These are phyloP conservation scores for Leptinotarsa defecta DNA, from an alignment of 1,140 invertebrate species.

Conservation along the genomic window DNA sequence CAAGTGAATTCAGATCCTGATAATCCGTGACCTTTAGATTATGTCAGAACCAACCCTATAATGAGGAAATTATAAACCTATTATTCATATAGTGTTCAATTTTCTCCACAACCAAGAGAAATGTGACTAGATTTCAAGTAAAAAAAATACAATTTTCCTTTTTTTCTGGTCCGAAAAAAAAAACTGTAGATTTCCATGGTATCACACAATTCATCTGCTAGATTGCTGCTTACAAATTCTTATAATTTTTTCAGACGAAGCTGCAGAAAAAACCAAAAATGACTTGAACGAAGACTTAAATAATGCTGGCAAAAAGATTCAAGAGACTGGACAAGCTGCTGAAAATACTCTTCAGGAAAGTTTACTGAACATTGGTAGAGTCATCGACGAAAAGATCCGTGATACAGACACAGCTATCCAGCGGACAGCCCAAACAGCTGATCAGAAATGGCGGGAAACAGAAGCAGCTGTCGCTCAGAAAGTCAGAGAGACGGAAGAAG, in stretches of 20 bases:
- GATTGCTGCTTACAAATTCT: no score
- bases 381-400: constrained; percentile 18
- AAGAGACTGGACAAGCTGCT: constrained; percentile 15
- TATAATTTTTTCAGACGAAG: constrained; percentile 31
- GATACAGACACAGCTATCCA: constrained; percentile 27
- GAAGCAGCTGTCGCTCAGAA: constrained; percentile 27
- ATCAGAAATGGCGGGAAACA: constrained; percentile 26
- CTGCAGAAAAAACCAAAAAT: constrained; percentile 31
- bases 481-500: constrained; percentile 26
- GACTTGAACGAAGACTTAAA: constrained; percentile 34
- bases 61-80: no score
- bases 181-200: no score
- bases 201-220: no score
- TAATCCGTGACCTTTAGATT: no score
- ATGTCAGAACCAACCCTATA: no score
- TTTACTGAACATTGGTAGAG: constrained; percentile 10
- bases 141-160: no score
- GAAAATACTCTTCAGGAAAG: background rate
- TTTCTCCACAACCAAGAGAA: no score
- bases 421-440: constrained; percentile 8
- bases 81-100: no score
- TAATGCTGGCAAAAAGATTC: constrained; percentile 23
- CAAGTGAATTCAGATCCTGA: no score
- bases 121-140: no score
- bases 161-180: no score